phyloP scores from a whole-genome alignment of 2,797 vertebrate species.

The Adrianichthys oophorus region DNA sequence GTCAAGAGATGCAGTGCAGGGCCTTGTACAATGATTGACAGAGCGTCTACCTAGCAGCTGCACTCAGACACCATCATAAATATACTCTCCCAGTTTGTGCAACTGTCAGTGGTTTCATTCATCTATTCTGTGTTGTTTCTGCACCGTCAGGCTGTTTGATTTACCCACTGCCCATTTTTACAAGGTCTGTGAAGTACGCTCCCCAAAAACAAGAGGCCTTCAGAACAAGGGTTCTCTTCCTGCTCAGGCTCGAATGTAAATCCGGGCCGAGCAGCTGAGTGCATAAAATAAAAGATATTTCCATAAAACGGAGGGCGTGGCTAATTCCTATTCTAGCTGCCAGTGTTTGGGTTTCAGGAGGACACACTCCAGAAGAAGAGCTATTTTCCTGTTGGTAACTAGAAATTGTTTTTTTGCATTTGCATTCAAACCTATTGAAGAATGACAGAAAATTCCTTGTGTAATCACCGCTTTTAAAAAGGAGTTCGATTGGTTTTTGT shows the following conservation, averaged over 20 bases:
- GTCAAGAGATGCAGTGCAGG: constrained; percentile 24
- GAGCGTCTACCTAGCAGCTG: background rate
- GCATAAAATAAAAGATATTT: constrained; percentile 11
- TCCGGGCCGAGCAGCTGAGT: constrained; percentile 2
- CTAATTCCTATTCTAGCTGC: constrained; percentile 7
- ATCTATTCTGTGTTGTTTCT: constrained; percentile 9
- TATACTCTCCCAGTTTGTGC: background rate
- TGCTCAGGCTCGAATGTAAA: background rate
- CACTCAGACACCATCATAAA: background rate
- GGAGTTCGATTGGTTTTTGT: no score
- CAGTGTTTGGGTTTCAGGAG: constrained; percentile 1
- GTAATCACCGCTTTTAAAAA: background rate
- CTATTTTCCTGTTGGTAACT: background rate
- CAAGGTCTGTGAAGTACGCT: constrained; percentile 4
- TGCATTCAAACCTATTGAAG: background rate
- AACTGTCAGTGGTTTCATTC: constrained; percentile 18
- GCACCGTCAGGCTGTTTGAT: constrained; percentile 7
- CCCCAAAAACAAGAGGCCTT: constrained; percentile 4
- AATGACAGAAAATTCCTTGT: background rate
- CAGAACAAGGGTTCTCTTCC: background rate
- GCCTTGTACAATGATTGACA: constrained; percentile 27
- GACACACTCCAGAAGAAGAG: constrained; percentile 7
- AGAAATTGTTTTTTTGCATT: background rate
- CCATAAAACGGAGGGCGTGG: constrained; percentile 11
- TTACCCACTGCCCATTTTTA: background rate